Percentiles rank a stretch among this genome's conserved stretches.
phyloP scores from a whole-genome alignment of 2,113 vertebrate species.

The Macaca fascicularis region T2T-MFA8v1.1 NC_088395.1:137856501-137857000 shows the following conservation, averaged over 20 bases:
- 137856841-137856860: conserved; percentile 2
- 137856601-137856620: background rate
- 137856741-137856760: background rate
- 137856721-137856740: background rate
- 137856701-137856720: conserved; percentile 16
- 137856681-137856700: background rate
- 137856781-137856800: background rate
- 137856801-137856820: background rate
- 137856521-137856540: background rate
- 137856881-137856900: background rate
- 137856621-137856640: background rate
- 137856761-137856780: background rate
- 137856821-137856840: background rate
- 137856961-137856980: background rate
- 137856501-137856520: background rate
- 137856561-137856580: background rate
- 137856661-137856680: background rate
- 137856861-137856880: conserved; percentile 8
- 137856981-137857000: background rate
- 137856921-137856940: background rate
- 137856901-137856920: background rate
- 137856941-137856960: background rate
- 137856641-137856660: background rate
- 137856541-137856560: background rate
- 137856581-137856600: background rate